Conservation (phyloP, 2,797 vertebrate genomes). For the Dallia pectoralis region DNA sequence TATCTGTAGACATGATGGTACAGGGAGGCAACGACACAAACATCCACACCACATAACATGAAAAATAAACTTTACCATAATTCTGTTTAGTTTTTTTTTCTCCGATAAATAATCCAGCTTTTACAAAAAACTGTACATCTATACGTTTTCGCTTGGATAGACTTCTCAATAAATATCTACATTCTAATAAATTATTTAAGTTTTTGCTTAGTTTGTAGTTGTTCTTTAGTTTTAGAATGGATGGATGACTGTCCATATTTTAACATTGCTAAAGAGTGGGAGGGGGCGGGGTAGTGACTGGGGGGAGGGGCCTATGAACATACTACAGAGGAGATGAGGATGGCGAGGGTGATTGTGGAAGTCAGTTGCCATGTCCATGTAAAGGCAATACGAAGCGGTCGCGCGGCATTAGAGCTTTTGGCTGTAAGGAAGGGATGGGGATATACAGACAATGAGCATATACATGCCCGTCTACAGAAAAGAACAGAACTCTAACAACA, state of each 20-base stretch:
- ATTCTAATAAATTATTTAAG: conserved; percentile 75
- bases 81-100: conserved; percentile 73
- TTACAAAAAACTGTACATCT: conserved; percentile 81
- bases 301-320: conserved; percentile 87
- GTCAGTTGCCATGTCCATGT: conserved; percentile 99
- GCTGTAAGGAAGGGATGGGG: conserved; percentile 99
- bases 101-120: conserved; percentile 61
- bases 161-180: conserved; percentile 82
- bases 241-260: conserved; percentile 91
- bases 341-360: conserved; percentile 94
- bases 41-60: conserved; percentile 99
- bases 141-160: conserved; percentile 70
- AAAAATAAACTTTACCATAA: conserved; percentile 96
- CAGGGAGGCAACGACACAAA: conserved; percentile 99
- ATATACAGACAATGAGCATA: conserved; percentile 99
- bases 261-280: conserved; percentile 83
- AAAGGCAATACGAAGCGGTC: conserved; percentile 99
- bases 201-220: conserved; percentile 77
- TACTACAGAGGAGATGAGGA: conserved; percentile 95
- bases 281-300: conserved; percentile 61
- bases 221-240: conserved; percentile 82
- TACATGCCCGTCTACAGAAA: conserved; percentile 98
- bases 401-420: conserved; percentile 99
- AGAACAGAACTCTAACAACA: conserved; percentile 99
- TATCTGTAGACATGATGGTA: conserved; percentile 87